Evolutionary conservation across 2,113 vertebrate genomes (phyloP), one percentile per base, ranked within the genome.

Genomic region (Ancistrus triradiatus): DNA sequence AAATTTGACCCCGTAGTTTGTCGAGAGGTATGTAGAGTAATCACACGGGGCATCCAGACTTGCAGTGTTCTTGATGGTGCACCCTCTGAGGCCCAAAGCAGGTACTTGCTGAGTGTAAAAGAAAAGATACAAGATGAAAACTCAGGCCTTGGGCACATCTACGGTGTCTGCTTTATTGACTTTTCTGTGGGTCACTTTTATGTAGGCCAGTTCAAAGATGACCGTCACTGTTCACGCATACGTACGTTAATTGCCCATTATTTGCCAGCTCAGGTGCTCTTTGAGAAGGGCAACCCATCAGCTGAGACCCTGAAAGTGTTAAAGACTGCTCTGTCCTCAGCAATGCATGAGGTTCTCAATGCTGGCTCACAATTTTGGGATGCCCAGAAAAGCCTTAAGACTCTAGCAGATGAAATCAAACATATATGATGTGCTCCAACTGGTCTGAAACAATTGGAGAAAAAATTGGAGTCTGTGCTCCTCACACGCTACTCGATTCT

Each of bases 1-100:
- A 96, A 86, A 70, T 93, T 89, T 18, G 95, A 98, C 74, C 91
- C 70, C 3, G 95, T 99, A 7, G 93, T 99, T 42, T 89, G 75
- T 17, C 78, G 96, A 63, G 95, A 98, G 70, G 88, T 98, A 40
- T 99, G 96, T 71, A 86, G 95, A 31, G 81, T 99, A 31, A 93
- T 98, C 68, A 98, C 96, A 2, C 91, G 90, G 47, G 96, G 95
- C 0, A 99, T 95, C 1, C 93, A 98, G 70, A 99, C 95, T 0
- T 95, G 95, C 83, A 94, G 95, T 1, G 82, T 97, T 43, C 68
- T 99, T 67, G 94, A 99, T 38, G 92, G 93, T 0, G 89, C 91
- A 4, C 91, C 91, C 0, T 90, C 92, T 0, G 95, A 96, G 81
- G 91, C 76, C 60, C 86, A 92, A 11, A 95, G 84, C 81, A 93